A percentile compares a stretch with the other conserved stretches of the same genome.
Evolutionary conservation across 1,140 invertebrate species (phyloP).

Genomic region (Drosophila orena): DNA sequence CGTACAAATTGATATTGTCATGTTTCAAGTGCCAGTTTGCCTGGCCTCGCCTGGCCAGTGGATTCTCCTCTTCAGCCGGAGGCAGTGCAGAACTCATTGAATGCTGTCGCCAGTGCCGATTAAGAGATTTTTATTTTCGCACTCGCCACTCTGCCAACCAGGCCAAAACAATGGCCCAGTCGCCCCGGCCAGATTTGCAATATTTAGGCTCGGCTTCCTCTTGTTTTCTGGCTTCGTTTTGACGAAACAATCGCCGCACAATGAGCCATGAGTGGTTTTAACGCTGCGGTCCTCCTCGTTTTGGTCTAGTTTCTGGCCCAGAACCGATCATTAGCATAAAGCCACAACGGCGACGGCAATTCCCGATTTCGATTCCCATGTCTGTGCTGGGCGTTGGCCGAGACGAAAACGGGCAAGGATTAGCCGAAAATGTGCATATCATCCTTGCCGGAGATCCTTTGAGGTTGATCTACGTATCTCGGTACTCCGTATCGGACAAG

Average conservation of each 20-base stretch:
- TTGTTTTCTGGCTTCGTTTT: conserved; percentile 52
- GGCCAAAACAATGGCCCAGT: conserved; percentile 63
- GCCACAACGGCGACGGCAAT: conserved; percentile 77
- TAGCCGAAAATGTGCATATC: conserved; percentile 78
- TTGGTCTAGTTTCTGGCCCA: conserved; percentile 67
- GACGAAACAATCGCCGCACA: conserved; percentile 65
- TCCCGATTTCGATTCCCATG: conserved; percentile 17
- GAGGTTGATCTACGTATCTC: conserved; percentile 63
- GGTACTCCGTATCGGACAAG: conserved; percentile 70
- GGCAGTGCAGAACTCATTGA: conserved; percentile 73
- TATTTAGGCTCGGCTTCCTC: conserved; percentile 63
- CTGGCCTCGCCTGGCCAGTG: not conserved
- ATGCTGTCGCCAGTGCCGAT: conserved; percentile 84
- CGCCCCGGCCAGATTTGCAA: conserved; percentile 71
- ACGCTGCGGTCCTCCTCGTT: conserved; percentile 41
- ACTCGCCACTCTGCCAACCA: conserved; percentile 54
- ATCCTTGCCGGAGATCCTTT: conserved; percentile 47
- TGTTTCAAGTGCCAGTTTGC: conserved; percentile 79
- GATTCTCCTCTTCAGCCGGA: conserved; percentile 17
- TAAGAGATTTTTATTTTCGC: conserved; percentile 83
- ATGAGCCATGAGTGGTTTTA: conserved; percentile 77
- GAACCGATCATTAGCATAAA: conserved; percentile 83
- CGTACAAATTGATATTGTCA: conserved; percentile 85
- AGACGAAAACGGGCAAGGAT: conserved; percentile 36
- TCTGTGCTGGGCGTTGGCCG: conserved; percentile 68